Evolutionary conservation across 37 sponge, comb jelly and placozoan genomes (phyloP).

Genomic region (Crambe crambe): DNA sequence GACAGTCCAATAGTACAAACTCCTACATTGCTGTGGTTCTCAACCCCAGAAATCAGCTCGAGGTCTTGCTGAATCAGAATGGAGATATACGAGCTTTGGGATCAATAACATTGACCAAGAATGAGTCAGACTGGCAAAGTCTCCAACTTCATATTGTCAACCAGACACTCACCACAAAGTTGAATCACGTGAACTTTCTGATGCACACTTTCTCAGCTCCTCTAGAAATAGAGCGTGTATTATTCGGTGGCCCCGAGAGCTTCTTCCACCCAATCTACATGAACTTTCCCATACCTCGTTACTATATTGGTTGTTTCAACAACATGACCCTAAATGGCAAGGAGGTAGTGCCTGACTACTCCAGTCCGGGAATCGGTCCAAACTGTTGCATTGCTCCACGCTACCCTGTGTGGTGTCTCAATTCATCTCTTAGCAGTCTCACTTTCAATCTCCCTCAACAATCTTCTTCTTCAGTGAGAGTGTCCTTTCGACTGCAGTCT

Average conservation of each 20-base stretch:
- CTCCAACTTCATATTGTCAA: background rate
- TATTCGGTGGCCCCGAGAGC: slow-evolving; percentile 10
- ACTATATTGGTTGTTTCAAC: slow-evolving; percentile 32
- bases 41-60: background rate
- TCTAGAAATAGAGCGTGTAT: background rate
- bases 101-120: background rate
- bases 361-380: background rate
- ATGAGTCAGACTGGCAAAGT: background rate
- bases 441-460: background rate
- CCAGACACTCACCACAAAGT: background rate
- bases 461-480: background rate
- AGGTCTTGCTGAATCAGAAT: background rate
- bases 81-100: background rate
- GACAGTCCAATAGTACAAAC: background rate
- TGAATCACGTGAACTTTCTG: background rate
- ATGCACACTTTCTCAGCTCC: background rate
- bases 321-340: slow-evolving; percentile 10
- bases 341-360: background rate
- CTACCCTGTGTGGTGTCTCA: background rate
- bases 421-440: background rate
- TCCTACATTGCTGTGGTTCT: background rate
- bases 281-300: background rate
- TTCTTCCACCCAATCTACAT: slow-evolving; percentile 2
- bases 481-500: slow-evolving; percentile 8
- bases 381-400: slow-evolving; percentile 24